Conservation (phyloP, 2,888 invertebrate genomes). For the Trichacis sp. region DNA sequence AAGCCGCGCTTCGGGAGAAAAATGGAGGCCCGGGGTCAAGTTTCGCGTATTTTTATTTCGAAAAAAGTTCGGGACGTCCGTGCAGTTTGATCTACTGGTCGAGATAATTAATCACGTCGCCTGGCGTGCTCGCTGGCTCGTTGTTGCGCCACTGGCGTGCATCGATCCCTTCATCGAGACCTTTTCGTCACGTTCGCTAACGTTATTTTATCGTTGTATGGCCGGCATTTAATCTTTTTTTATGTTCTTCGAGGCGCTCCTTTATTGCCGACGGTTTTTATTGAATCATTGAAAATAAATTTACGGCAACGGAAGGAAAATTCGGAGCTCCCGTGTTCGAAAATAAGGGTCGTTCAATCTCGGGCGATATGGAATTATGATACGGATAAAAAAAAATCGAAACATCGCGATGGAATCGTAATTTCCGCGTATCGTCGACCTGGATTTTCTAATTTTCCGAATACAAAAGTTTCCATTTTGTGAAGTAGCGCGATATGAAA, state of each 20-base stretch:
- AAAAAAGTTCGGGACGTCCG: conserved; percentile 23
- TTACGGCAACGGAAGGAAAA: not conserved
- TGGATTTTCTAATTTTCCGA: no score
- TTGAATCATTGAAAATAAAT: not conserved
- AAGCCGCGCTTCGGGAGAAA: no score
- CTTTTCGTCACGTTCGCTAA: conserved; percentile 19
- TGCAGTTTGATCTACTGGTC: conserved; percentile 40
- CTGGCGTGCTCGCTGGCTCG: conserved; percentile 34
- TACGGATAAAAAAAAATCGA: no score
- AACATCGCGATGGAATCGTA: no score
- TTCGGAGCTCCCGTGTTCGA: not conserved
- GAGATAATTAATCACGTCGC: conserved; percentile 46
- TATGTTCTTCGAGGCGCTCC: not conserved
- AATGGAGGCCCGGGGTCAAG: no score
- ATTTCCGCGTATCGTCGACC: no score
- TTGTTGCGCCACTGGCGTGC: conserved; percentile 4
- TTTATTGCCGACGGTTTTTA: not conserved
- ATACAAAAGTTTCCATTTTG: no score
- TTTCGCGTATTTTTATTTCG: not conserved
- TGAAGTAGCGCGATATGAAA: no score
- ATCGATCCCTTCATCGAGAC: conserved; percentile 16
- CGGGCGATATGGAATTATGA: no score
- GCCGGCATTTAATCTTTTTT: not conserved
- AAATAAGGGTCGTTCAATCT: not conserved
- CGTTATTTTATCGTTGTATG: not conserved